Evolutionary conservation across 1,140 invertebrate species (phyloP), one percentile per base, ranked within the genome.

Genomic region (Anastatus disparis): DNA sequence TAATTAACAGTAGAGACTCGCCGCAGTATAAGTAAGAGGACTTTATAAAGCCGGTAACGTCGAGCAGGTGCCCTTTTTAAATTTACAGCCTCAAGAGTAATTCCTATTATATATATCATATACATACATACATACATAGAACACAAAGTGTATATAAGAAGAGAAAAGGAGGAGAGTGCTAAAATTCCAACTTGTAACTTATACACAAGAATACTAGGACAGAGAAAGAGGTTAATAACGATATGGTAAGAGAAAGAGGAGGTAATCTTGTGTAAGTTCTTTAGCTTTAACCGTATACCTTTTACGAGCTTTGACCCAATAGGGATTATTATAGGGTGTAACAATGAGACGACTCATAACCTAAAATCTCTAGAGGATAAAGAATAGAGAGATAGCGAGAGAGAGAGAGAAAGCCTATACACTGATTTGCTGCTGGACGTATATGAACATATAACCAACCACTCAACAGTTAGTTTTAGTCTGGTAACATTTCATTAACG

Each of bases 61-160:
- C n/a, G n/a, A 71, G 50, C 73, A 76, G 71, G 73, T 76, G 74
- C 74, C 31, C 59, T 78, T 76, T 77, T 76, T 78, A 78, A 78
- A 77, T 78, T 78, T 75, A 78, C 63, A 62, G 63, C 61, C 42
- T 13, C n/a, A n/a, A n/a, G n/a, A n/a, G n/a, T n/a, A n/a, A n/a
- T n/a, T n/a, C n/a, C n/a, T n/a, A n/a, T n/a, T n/a, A n/a, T n/a
- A n/a, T n/a, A n/a, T n/a, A n/a, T n/a, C n/a, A n/a, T n/a, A n/a
- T n/a, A n/a, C n/a, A n/a, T n/a, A n/a, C n/a, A n/a, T n/a, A n/a
- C n/a, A n/a, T n/a, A n/a, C n/a, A n/a, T n/a, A n/a, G n/a, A n/a
- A n/a, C n/a, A n/a, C n/a, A n/a, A n/a, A n/a, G n/a, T n/a, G n/a
- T n/a, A n/a, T n/a, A n/a, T n/a, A n/a, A n/a, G n/a, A n/a, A n/a